Conservation (phyloP, 2,113 vertebrate genomes). For the Picathartes gymnocephalus region DNA sequence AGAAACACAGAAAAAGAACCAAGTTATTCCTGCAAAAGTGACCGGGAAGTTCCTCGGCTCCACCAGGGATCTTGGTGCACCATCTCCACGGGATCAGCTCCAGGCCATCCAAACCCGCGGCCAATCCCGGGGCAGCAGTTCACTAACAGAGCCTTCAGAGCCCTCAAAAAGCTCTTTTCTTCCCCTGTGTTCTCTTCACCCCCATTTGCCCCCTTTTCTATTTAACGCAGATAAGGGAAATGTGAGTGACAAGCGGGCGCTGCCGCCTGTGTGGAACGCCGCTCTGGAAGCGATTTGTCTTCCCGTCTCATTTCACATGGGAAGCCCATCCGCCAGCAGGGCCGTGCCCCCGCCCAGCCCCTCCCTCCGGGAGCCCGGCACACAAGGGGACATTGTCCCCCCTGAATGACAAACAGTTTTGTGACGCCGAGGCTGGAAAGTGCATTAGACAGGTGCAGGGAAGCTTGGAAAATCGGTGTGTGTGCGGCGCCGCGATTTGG, state of each 20-base stretch:
- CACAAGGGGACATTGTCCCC: slow-evolving; percentile 46
- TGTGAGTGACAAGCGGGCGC: not conserved
- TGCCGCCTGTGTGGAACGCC: not conserved
- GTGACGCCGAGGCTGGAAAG: slow-evolving; percentile 18
- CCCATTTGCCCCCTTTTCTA: not conserved
- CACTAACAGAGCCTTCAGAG: fast-evolving
- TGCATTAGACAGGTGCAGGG: slow-evolving; percentile 50
- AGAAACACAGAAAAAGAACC: not conserved
- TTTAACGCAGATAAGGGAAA: slow-evolving; percentile 23
- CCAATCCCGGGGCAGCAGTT: not conserved
- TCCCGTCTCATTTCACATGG: slow-evolving; percentile 12
- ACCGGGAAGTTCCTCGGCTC: not conserved
- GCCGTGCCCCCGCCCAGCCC: not conserved
- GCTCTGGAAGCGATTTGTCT: slow-evolving; percentile 8
- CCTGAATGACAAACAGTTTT: slow-evolving; percentile 13
- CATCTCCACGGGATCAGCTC: not conserved
- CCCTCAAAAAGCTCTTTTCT: not conserved
- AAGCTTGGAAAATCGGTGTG: slow-evolving; percentile 42
- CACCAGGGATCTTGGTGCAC: not conserved
- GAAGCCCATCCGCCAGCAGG: not conserved
- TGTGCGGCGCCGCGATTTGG: not conserved
- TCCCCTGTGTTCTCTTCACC: not conserved
- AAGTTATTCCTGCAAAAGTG: not conserved
- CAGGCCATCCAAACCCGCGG: not conserved
- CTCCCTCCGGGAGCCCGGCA: not conserved